Evolutionary conservation across 2,113 vertebrate genomes (phyloP).

Genomic region (Tichodroma muraria): DNA sequence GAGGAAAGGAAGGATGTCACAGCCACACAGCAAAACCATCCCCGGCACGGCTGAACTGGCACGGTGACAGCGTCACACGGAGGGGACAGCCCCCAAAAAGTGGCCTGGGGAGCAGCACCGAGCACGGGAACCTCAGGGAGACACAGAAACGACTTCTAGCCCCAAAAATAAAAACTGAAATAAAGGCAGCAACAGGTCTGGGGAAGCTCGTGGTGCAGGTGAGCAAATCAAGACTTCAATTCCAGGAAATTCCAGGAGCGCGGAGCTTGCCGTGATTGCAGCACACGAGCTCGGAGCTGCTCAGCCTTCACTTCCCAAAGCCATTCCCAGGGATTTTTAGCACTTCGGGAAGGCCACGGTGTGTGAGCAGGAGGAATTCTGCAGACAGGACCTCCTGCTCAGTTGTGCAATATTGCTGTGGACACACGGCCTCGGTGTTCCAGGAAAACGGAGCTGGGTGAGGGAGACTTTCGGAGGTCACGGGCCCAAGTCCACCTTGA

Average conservation of each 20-base stretch:
- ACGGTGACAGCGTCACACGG: not conserved
- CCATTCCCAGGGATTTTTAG: not conserved
- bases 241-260: not conserved
- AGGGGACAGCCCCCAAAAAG: not conserved
- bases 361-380: not conserved
- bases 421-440: not conserved
- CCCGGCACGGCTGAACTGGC: fast-evolving
- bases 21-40: fast-evolving
- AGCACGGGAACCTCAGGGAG: too few relatives aligned
- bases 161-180: fast-evolving
- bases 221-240: fast-evolving
- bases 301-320: fast-evolving
- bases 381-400: not conserved
- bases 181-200: not conserved
- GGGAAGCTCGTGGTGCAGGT: not conserved
- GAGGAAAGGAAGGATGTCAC: not conserved
- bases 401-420: not conserved
- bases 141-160: not conserved
- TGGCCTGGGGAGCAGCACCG: not conserved
- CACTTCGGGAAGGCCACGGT: not conserved
- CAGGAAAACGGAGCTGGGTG: not conserved
- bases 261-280: fast-evolving
- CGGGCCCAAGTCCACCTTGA: fast-evolving
- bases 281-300: fast-evolving
- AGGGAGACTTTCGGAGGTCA: slow-evolving; percentile 21